Conservation (phyloP, 35 echinoderm and acorn worm genomes). For the Diadema setosum region DNA sequence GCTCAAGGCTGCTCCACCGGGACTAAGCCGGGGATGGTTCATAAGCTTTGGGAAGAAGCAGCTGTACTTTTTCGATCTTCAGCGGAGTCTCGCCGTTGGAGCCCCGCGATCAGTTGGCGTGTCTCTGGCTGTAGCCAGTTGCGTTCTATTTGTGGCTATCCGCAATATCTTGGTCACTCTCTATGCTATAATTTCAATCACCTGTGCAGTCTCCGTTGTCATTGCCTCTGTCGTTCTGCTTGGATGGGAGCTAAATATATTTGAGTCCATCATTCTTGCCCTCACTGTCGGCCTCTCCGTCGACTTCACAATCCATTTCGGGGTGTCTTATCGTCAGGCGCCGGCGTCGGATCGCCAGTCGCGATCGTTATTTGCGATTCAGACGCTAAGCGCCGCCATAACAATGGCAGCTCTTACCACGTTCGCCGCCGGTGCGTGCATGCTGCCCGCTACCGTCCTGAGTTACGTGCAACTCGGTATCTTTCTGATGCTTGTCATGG, state of each 20-base stretch:
- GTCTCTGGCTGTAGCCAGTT: conserved; percentile 36
- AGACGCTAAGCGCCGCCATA: conserved; percentile 53
- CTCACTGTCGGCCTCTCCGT: conserved; percentile 84
- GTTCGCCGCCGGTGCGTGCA: conserved; percentile 60
- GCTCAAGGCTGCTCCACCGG: conserved; percentile 33
- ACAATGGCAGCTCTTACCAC: conserved; percentile 76
- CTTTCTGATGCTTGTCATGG: conserved; percentile 78
- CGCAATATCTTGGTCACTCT: conserved; percentile 52
- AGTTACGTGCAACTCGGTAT: conserved; percentile 73
- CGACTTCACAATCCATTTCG: conserved; percentile 92
- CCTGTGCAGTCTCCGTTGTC: conserved; percentile 48
- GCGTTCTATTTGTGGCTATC: conserved; percentile 61
- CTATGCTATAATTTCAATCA: conserved; percentile 70
- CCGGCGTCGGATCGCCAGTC: conserved; percentile 8
- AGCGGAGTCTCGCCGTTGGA: conserved; percentile 31
- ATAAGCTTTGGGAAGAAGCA: conserved; percentile 3
- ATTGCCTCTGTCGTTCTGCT: conserved; percentile 66
- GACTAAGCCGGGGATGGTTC: conserved; percentile 58
- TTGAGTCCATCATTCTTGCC: conserved; percentile 74
- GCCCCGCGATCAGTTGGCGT: conserved; percentile 45
- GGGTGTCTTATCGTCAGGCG: conserved; percentile 77
- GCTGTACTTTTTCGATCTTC: conserved; percentile 66
- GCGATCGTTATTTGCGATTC: conserved; percentile 35
- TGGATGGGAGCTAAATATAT: conserved; percentile 87
- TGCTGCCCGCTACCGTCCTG: conserved; percentile 63